phyloP scores from a whole-genome alignment of 2,888 invertebrate species.

The Ditylenchus weischeri region DNA sequence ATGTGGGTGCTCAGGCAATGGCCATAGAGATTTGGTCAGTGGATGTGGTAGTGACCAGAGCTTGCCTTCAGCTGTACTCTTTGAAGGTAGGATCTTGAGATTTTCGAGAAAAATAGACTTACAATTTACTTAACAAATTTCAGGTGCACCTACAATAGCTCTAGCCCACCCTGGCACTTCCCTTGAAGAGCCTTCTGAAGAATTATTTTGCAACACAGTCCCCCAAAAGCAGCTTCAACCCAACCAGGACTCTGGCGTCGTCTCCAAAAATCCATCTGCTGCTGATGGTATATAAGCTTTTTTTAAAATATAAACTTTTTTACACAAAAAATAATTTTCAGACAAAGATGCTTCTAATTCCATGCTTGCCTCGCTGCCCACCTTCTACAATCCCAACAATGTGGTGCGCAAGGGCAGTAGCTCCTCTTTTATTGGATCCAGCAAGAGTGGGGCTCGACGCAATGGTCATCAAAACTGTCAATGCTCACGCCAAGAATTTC shows the following conservation, averaged over 20 bases:
- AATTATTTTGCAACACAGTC: background rate
- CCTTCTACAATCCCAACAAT: no score
- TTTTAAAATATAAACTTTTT: background rate
- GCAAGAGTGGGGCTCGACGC: no score
- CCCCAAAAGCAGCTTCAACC: background rate
- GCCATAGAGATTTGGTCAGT: background rate
- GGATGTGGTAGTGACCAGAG: conserved; percentile 17
- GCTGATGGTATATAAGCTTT: conserved; percentile 8
- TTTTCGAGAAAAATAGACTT: background rate
- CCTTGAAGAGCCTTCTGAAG: background rate
- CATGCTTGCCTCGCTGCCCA: background rate
- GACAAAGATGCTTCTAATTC: background rate
- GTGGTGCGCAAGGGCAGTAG: no score
- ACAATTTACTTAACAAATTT: background rate
- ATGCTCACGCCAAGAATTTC: no score
- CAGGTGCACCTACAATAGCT: conserved; percentile 29
- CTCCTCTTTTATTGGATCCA: no score
- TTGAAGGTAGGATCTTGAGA: conserved; percentile 3
- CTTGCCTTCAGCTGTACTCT: conserved; percentile 27
- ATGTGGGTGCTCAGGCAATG: conserved; percentile 8
- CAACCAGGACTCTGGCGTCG: conserved; percentile 6
- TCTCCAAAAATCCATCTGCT: background rate
- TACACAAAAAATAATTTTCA: background rate
- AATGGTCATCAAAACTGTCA: no score
- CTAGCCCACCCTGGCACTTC: conserved; percentile 24